Percentiles rank a stretch among this genome's conserved stretches.
Evolutionary conservation across 2,797 vertebrate species (phyloP).

Genomic region (Pagetopsis macropterus): DNA sequence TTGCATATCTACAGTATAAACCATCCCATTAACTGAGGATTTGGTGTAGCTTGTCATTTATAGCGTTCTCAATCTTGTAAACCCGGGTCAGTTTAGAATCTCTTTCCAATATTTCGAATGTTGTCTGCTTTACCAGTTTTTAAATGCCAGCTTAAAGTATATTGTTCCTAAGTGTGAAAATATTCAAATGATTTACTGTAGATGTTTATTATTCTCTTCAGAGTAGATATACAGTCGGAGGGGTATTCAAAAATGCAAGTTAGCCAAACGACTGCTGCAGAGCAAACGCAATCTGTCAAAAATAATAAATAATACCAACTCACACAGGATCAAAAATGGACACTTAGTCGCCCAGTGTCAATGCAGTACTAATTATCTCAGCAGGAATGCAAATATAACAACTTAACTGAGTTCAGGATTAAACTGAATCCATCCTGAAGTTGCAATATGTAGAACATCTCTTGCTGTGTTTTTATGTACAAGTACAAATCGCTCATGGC

Average conservation of each 20-base stretch:
- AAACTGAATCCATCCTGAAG: slow-evolving; percentile 4
- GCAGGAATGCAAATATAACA: not conserved
- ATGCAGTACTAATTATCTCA: not conserved
- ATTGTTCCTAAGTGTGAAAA: not conserved
- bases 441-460: not conserved
- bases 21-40: no score
- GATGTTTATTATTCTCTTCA: not conserved
- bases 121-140: no score
- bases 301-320: slow-evolving; percentile 18
- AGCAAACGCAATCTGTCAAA: slow-evolving; percentile 37
- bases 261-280: slow-evolving; percentile 12
- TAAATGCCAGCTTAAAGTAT: no score
- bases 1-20: no score
- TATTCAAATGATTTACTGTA: slow-evolving; percentile 14
- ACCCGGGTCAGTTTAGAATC: no score
- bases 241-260: slow-evolving; percentile 8
- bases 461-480: slow-evolving; percentile 9
- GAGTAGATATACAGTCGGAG: not conserved
- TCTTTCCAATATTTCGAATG: no score
- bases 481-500: not conserved
- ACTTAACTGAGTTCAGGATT: not conserved
- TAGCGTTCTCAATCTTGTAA: no score
- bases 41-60: no score
- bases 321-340: slow-evolving; percentile 46
- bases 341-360: not conserved